These are phyloP conservation scores for Eolophus roseicapilla DNA, from an alignment of 2,113 vertebrate species.

Conservation along the genomic window DNA sequence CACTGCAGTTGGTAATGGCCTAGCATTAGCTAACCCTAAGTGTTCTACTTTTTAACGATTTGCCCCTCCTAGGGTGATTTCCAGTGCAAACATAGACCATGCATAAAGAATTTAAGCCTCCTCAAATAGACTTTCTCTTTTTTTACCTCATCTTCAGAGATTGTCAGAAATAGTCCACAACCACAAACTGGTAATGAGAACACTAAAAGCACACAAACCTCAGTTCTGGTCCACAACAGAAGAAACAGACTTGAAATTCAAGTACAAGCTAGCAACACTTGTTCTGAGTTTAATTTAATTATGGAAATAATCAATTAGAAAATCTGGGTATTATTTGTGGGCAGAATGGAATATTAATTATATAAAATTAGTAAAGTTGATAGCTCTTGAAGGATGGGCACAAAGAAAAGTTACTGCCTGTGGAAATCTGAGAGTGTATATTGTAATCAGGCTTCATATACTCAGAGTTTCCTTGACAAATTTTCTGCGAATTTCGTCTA, in stretches of 20 bases:
- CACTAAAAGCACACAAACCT: not conserved
- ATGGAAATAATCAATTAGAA: not conserved
- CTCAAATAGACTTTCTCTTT: not conserved
- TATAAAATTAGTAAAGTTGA: not conserved
- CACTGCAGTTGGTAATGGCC: not conserved
- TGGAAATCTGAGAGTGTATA: not conserved
- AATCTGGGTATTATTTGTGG: not conserved
- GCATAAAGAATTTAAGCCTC: not conserved
- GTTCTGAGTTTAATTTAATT: not conserved
- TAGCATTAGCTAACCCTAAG: not conserved
- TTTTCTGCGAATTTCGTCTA: not conserved
- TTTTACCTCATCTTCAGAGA: not conserved
- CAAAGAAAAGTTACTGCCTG: not conserved
- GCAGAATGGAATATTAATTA: not conserved
- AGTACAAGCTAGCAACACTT: not conserved
- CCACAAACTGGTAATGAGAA: not conserved
- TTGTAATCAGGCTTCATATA: not conserved
- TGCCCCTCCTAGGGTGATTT: not conserved
- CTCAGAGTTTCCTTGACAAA: not conserved
- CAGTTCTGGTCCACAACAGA: not conserved
- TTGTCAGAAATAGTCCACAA: not conserved
- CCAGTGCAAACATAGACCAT: not conserved
- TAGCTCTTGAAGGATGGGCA: not conserved
- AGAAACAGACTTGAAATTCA: not conserved
- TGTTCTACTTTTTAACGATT: not conserved